phyloP scores from a whole-genome alignment of 2,888 invertebrate species.

The Dasypolia templi region DNA sequence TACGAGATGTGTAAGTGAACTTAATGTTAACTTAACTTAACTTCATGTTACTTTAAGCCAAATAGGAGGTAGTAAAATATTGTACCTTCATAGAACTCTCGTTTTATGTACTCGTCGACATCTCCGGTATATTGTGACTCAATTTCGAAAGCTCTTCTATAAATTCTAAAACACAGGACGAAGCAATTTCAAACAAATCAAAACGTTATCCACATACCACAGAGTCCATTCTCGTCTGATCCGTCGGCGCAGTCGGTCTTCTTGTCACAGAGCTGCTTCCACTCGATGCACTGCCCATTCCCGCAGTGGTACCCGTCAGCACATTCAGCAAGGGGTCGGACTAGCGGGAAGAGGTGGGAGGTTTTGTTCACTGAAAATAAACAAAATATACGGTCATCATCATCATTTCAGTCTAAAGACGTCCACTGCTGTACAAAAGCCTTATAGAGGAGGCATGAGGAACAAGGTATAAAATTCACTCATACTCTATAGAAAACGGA shows the following conservation, averaged over 20 bases:
- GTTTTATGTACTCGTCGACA: too few species aligned
- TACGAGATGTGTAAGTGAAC: too few species aligned
- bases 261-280: slow-evolving; percentile 92
- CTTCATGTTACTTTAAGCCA: too few species aligned
- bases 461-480: too few species aligned
- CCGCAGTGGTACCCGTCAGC: slow-evolving; percentile 75
- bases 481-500: too few species aligned
- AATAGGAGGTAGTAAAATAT: too few species aligned
- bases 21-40: too few species aligned
- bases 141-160: background rate
- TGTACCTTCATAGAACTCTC: too few species aligned
- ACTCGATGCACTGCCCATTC: slow-evolving; percentile 92
- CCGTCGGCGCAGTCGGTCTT: slow-evolving; percentile 92
- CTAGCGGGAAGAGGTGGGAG: slow-evolving; percentile 66
- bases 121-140: background rate
- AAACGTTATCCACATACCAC: slow-evolving; percentile 81
- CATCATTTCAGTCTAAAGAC: too few species aligned
- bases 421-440: background rate
- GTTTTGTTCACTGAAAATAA: slow-evolving; percentile 76
- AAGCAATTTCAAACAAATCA: background rate
- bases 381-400: too few species aligned
- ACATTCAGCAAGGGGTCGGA: slow-evolving; percentile 69
- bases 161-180: background rate
- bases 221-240: slow-evolving; percentile 93
- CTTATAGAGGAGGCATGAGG: too few species aligned